Conservation (phyloP, 37 sponge, comb jelly and placozoan genomes). For the Ephydatia muelleri region DNA sequence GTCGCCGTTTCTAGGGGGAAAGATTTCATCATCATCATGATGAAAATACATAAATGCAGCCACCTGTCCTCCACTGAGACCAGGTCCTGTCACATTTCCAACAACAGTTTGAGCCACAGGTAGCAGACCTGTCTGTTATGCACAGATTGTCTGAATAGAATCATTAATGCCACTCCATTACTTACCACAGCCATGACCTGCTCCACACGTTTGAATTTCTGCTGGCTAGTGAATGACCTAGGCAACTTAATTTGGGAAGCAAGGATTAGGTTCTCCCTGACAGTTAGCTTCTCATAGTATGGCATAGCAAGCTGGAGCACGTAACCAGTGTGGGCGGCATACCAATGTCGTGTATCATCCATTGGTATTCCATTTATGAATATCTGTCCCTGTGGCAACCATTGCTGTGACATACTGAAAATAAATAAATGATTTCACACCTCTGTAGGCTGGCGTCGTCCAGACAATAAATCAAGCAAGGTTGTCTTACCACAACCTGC, state of each 20-base stretch:
- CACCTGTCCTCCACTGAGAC: conserved; percentile 92
- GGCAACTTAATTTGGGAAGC: conserved; percentile 55
- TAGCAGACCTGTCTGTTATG: conserved; percentile 72
- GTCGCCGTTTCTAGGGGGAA: conserved; percentile 62
- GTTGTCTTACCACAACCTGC: no score
- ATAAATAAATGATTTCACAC: neutral
- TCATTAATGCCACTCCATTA: neutral
- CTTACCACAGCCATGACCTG: conserved; percentile 65
- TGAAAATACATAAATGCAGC: neutral
- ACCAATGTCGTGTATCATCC: conserved; percentile 52
- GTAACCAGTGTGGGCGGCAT: conserved; percentile 60
- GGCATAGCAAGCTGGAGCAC: conserved; percentile 68
- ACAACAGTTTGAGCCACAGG: conserved; percentile 79
- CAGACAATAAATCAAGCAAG: conserved; percentile 71
- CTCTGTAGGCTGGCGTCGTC: conserved; percentile 37
- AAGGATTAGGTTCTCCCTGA: conserved; percentile 71
- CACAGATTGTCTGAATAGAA: neutral
- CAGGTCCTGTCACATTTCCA: conserved; percentile 80
- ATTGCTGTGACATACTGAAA: neutral
- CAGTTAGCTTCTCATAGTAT: conserved; percentile 70
- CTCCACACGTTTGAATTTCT: conserved; percentile 53
- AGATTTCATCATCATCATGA: neutral
- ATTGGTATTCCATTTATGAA: conserved; percentile 58
- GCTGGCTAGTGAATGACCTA: neutral
- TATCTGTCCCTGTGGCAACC: conserved; percentile 37